Evolutionary conservation across 2,113 vertebrate species (phyloP).

Genomic region (Nerophis lumbriciformis): DNA sequence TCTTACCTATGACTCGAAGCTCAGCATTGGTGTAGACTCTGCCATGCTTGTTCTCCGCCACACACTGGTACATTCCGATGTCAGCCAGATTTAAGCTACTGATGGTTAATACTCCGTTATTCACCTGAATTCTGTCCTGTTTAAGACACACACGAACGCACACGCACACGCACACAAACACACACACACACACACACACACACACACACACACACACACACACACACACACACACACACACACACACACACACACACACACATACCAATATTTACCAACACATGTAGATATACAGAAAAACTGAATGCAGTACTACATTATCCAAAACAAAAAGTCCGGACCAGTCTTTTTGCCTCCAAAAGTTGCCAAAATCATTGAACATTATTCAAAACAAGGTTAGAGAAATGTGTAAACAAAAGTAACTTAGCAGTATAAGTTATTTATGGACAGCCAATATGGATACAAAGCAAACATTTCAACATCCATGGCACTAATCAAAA

Average conservation of each 20-base stretch:
- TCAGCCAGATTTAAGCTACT: constrained; percentile 79
- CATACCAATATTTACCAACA: constrained; percentile 9
- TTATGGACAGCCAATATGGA: too few species aligned
- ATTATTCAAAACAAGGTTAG: too few species aligned
- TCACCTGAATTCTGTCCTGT: constrained; percentile 85
- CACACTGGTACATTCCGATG: constrained; percentile 93
- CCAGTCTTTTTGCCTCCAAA: too few species aligned
- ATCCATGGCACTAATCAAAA: too few species aligned
- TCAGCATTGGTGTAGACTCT: constrained; percentile 83
- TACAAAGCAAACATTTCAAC: too few species aligned
- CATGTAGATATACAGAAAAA: not conserved
- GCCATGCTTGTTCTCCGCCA: constrained; percentile 89
- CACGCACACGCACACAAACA: constrained; percentile 21
- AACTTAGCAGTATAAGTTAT: too few species aligned
- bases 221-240: constrained; percentile 14
- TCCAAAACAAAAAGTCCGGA: not conserved
- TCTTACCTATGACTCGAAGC: constrained; percentile 85
- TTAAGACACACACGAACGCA: constrained; percentile 24
- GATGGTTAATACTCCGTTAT: constrained; percentile 84
- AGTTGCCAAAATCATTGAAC: too few species aligned
- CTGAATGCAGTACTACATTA: not conserved
- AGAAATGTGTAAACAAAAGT: too few species aligned
- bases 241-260: constrained; percentile 33
- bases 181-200: constrained; percentile 15
- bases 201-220: constrained; percentile 18